These are phyloP conservation scores for Drosophila micromelanica DNA, from an alignment of 1,140 invertebrate species.

Conservation along the genomic window DNA sequence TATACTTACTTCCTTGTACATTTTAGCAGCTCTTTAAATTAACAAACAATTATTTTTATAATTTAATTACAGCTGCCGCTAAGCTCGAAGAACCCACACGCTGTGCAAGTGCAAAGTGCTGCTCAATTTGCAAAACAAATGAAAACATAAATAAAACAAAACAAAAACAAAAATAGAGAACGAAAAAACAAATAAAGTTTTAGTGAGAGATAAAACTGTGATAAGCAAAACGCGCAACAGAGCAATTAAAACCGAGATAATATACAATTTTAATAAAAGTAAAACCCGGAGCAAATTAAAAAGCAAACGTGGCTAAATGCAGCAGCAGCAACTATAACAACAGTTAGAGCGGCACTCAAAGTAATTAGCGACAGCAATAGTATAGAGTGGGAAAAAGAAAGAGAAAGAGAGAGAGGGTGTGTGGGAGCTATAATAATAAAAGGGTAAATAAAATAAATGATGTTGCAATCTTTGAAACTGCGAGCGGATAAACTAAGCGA, in stretches of 20 bases:
- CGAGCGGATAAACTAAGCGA: slow-evolving; percentile 76
- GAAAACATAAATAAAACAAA: slow-evolving; percentile 20
- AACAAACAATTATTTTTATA: slow-evolving; percentile 21
- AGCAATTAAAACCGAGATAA: slow-evolving; percentile 55
- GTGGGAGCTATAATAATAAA: slow-evolving; percentile 46
- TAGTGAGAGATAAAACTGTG: slow-evolving; percentile 68
- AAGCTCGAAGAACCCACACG: slow-evolving; percentile 4
- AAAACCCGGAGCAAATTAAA: slow-evolving; percentile 75
- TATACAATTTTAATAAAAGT: slow-evolving; percentile 81
- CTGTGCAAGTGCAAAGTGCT: slow-evolving; percentile 33
- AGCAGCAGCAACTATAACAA: slow-evolving; percentile 44
- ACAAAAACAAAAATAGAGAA: too few relatives aligned
- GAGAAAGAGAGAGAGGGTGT: slow-evolving; percentile 1
- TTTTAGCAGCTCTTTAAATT: background rate
- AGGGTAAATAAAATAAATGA: slow-evolving; percentile 72
- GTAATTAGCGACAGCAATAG: slow-evolving; percentile 64
- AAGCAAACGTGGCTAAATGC: slow-evolving; percentile 69
- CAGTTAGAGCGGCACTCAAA: slow-evolving; percentile 58
- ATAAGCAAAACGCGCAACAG: slow-evolving; percentile 58
- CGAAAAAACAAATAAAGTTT: slow-evolving; percentile 32
- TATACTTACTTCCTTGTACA: background rate
- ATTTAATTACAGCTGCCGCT: slow-evolving; percentile 67
- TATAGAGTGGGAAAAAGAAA: slow-evolving; percentile 1
- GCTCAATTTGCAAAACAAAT: slow-evolving; percentile 14
- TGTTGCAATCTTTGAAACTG: slow-evolving; percentile 84